Percentiles rank a stretch among this genome's conserved stretches.
Conservation (phyloP, 2,888 invertebrate genomes). For the Cerastis rubricosa region DNA sequence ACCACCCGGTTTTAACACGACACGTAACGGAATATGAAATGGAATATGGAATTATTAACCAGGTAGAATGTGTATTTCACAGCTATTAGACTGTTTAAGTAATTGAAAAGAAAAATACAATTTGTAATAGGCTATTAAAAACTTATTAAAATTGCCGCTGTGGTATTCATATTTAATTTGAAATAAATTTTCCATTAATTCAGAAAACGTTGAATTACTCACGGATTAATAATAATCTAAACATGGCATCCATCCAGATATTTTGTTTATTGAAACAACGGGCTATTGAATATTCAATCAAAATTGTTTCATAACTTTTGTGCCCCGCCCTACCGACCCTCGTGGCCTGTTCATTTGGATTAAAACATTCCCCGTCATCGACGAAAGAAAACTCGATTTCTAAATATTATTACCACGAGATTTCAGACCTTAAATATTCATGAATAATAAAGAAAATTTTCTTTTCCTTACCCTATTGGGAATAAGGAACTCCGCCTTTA, state of each 20-base stretch:
- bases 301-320: constrained; percentile 54
- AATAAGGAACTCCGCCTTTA: constrained; percentile 69
- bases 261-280: constrained; percentile 45
- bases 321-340: constrained; percentile 15
- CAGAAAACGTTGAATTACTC: constrained; percentile 9
- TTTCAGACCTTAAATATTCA: constrained; percentile 68
- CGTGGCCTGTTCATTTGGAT: constrained; percentile 47
- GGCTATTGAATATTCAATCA: constrained; percentile 49
- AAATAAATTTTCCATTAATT: background rate
- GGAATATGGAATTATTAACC: constrained; percentile 47
- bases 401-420: constrained; percentile 64
- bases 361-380: constrained; percentile 49
- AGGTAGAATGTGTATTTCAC: constrained; percentile 27
- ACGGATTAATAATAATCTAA: constrained; percentile 34
- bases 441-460: constrained; percentile 68
- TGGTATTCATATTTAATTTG: background rate
- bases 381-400: constrained; percentile 59
- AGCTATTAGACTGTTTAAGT: constrained; percentile 29
- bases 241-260: constrained; percentile 28
- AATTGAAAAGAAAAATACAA: constrained; percentile 29
- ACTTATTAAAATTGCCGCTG: background rate
- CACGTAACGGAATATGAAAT: constrained; percentile 53
- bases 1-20: constrained; percentile 52
- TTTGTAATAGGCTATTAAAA: constrained; percentile 3
- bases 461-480: constrained; percentile 64